Conservation (phyloP, 2,888 invertebrate genomes). For the Cephus nigrinus region DNA sequence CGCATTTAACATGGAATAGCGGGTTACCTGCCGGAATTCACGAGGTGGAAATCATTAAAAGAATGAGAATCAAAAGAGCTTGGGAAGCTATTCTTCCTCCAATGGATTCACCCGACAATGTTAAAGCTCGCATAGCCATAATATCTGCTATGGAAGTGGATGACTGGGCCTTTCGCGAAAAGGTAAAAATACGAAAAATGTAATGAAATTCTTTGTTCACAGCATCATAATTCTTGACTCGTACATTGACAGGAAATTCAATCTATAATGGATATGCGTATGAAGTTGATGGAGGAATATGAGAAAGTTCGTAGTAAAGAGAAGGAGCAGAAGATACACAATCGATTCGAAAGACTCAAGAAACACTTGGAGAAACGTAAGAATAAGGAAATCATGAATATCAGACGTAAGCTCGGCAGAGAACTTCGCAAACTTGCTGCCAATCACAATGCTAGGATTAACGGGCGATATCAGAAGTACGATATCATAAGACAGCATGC, state of each 20-base stretch:
- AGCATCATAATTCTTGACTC: background rate
- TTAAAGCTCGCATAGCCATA: conserved; percentile 73
- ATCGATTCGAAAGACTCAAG: conserved; percentile 66
- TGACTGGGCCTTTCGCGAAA: conserved; percentile 85
- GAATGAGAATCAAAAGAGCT: conserved; percentile 74
- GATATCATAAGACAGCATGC: conserved; percentile 29
- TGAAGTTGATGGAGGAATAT: conserved; percentile 77
- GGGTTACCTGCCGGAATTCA: conserved; percentile 74
- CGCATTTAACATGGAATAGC: conserved; percentile 73
- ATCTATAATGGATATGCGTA: conserved; percentile 75
- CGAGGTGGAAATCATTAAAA: conserved; percentile 75
- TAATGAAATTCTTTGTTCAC: background rate
- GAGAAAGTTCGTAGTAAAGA: conserved; percentile 70
- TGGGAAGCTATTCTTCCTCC: conserved; percentile 74
- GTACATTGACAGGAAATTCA: conserved; percentile 72
- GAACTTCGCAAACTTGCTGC: conserved; percentile 68
- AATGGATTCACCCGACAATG: conserved; percentile 69
- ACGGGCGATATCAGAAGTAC: conserved; percentile 11
- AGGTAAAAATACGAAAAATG: conserved; percentile 16
- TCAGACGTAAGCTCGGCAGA: conserved; percentile 67
- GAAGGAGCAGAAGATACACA: conserved; percentile 64
- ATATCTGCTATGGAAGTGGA: conserved; percentile 84
- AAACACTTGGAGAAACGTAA: conserved; percentile 69
- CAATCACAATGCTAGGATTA: conserved; percentile 56
- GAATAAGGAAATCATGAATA: conserved; percentile 71